Base-by-base conservation (phyloP, 2,888 invertebrate species). In the Stenodera caucasica region DNA sequence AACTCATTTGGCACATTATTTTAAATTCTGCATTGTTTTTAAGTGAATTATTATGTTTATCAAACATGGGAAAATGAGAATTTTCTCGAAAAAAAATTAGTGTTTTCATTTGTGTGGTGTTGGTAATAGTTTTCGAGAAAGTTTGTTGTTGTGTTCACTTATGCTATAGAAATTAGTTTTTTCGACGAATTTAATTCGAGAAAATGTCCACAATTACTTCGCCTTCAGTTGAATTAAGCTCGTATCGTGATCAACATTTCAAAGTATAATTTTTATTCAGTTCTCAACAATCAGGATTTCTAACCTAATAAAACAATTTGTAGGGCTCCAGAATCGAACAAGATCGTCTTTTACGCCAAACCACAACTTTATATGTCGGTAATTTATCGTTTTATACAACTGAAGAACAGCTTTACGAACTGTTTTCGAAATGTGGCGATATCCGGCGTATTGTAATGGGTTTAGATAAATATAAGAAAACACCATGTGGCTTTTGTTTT, bases 401-500 rank as follows among this genome's bases (percentile, higher is more conserved):
- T 5, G 99, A 99, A 81, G 98, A 98, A 81, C 98, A 98, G 82
- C 93, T 99, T 60, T 94, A 96, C 75, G 98, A 99, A 81, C 82
- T 99, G 57, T 99, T 99, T 81, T 90, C 93, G 29, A 89, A 92
- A 81, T 96, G 96, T 77, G 99, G 99, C 0, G 98, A 99, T 78
- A 90, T 99, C 35, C 89, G 96, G 67, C 83, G 92, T 71, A 92
- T 99, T 49, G 87, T 99, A 45, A 98, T 99, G 98, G 99, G 99
- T 0, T 82, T 99, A 67, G 98, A 99, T 79, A 95, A 98, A 78
- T 94, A 93, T 78, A 95, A 93, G 75, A 98, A 98, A 81, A 99
- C 98, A 0, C 99, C 99, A 0, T 99, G 99, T 83, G 99, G 99
- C 1, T 99, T 99, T 81, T 99, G 98, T 80, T 99, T 99, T 81